phyloP scores from a whole-genome alignment of 2,113 vertebrate genomes.

The Callorhinus ursinus region DNA sequence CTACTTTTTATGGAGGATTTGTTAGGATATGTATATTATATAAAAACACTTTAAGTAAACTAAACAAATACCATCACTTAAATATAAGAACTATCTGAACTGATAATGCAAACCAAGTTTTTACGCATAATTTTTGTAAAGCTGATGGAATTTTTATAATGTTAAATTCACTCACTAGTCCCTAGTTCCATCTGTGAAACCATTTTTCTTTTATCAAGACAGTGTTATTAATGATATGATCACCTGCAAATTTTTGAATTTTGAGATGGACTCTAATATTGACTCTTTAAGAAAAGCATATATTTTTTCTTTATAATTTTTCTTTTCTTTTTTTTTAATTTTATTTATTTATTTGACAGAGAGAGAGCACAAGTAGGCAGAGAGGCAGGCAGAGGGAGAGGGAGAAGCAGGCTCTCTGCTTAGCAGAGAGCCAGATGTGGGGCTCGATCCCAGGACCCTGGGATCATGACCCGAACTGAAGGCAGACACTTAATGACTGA shows the following conservation, averaged over 20 bases:
- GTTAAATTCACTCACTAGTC: not conserved
- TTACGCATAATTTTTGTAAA: slow-evolving; percentile 45
- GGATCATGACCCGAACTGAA: no score
- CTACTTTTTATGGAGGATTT: not conserved
- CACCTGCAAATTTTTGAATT: not conserved
- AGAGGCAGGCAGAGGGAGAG: no score
- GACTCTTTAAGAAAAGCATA: not conserved
- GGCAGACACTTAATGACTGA: no score
- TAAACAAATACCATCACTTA: not conserved
- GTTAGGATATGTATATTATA: not conserved
- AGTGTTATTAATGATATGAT: slow-evolving; percentile 1
- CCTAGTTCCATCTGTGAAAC: not conserved
- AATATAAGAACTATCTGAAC: slow-evolving; percentile 9
- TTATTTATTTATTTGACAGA: no score
- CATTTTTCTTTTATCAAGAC: slow-evolving; percentile 5
- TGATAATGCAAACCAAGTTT: slow-evolving; percentile 8
- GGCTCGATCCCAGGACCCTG: no score
- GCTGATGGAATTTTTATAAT: slow-evolving; percentile 33
- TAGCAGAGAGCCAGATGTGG: no score
- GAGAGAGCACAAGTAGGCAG: no score
- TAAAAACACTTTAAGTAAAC: slow-evolving; percentile 28
- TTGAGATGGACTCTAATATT: slow-evolving; percentile 18
- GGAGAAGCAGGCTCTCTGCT: no score
- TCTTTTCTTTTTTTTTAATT: not conserved
- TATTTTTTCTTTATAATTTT: not conserved